Conservation (phyloP, 2,113 vertebrate species). For the Mugil cephalus region DNA sequence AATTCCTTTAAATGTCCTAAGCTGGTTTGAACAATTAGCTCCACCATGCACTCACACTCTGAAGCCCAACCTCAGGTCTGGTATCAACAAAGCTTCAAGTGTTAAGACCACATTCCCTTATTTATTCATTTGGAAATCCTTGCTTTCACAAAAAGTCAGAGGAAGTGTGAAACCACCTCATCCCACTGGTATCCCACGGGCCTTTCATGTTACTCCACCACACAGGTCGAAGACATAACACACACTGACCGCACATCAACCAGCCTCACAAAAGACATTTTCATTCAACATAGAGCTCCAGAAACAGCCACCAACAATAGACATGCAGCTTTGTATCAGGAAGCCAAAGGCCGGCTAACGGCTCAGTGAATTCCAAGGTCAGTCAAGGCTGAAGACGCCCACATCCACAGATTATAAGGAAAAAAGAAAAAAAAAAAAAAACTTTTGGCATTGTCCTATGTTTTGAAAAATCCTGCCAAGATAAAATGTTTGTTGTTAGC, state of each 20-base stretch:
- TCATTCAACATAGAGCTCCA: conserved; percentile 44
- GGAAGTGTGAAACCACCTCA: conserved; percentile 47
- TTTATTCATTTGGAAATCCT: conserved; percentile 24
- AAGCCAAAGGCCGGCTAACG: conserved; percentile 43
- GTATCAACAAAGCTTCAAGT: conserved; percentile 3
- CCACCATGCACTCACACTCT: background rate
- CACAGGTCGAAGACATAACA: conserved; percentile 23
- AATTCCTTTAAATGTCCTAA: background rate
- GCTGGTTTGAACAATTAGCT: background rate
- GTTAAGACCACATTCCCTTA: background rate
- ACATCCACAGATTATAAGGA: conserved; percentile 54
- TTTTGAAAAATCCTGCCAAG: background rate
- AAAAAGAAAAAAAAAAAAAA: too few species aligned
- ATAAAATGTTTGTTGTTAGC: conserved; percentile 16
- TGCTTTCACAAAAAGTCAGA: conserved; percentile 50
- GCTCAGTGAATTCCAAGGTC: conserved; percentile 45
- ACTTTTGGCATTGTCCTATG: conserved; percentile 39
- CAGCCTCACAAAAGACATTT: conserved; percentile 32
- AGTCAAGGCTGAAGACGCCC: conserved; percentile 49
- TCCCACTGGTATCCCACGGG: conserved; percentile 45
- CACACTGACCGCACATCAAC: conserved; percentile 45
- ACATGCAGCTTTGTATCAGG: conserved; percentile 30
- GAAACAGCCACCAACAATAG: conserved; percentile 31
- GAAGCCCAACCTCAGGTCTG: background rate
- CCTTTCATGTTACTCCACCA: conserved; percentile 42